Base-by-base conservation (phyloP, 2,113 vertebrate species). In the Crotalus helleri region DNA sequence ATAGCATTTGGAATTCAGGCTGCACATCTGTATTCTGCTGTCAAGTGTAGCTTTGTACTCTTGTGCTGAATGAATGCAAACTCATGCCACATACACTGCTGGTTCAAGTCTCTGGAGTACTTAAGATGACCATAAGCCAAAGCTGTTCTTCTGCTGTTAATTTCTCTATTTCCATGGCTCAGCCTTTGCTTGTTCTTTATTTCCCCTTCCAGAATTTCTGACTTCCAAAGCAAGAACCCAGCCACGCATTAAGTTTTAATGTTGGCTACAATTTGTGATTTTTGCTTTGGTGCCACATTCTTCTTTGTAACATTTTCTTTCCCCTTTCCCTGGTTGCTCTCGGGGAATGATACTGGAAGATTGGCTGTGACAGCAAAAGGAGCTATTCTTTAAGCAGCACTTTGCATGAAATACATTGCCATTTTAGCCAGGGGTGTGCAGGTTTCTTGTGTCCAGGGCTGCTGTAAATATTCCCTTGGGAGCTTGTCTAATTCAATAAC, bases 21-120 rank as follows among this genome's bases (percentile, higher is more conserved):
- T 51, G n/a, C 91, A 85, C 85, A 46, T 95, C 85, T 33, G 12
- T 94, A 44, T 88, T 87, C 51, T 33, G 23, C 61, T 94, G n/a
- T 55, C 46, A 53, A 61, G 15, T 54, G 23, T 59, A 89, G 61
- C 57, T 39, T 59, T 51, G 21, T 33, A 15, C 15, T 54, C 21
- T 39, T 23, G 9, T 55, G 59, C 19, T 33, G 54, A 92, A 12
- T 58, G 21, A 89, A 92, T 59, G 29, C 53, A 58, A 51, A 74
- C n/a, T 81, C 33, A 81, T 74, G n/a, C 13, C 64, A n/a, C n/a
- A 29, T 15, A 26, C 3, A 24, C 59, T 15, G 51, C 21, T 61
- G 55, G 29, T 33, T 23, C 46, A 89, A 46, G 3, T 57, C 33
- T 85, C 29, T 55, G 58, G 51, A 29, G 33, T 85, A 24, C 81